Evolutionary conservation across 1,140 invertebrate genomes (phyloP).

Genomic region (Drosophila punjabiensis): DNA sequence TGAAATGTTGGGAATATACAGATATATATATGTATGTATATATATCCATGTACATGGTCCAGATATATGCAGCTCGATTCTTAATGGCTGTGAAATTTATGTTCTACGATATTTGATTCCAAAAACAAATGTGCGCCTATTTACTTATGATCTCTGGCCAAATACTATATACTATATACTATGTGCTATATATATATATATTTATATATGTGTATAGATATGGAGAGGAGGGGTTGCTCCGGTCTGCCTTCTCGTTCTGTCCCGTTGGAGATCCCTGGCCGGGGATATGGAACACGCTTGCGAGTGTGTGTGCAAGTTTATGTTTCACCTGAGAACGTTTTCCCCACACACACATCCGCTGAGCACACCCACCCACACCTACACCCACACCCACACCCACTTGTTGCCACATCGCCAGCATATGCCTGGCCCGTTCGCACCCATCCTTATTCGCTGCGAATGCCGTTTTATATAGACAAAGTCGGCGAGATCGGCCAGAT

Average conservation of each 20-base stretch:
- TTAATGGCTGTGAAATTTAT: slow-evolving; percentile 80
- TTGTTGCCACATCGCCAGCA: slow-evolving; percentile 68
- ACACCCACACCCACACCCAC: slow-evolving; percentile 45
- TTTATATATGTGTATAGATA: background rate
- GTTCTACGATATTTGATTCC: slow-evolving; percentile 81
- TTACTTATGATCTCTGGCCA: slow-evolving; percentile 39
- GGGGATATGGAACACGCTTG: slow-evolving; percentile 50
- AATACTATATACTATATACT: slow-evolving; percentile 1
- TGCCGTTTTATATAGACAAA: slow-evolving; percentile 34
- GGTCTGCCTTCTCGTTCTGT: slow-evolving; percentile 37
- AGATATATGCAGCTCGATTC: slow-evolving; percentile 43
- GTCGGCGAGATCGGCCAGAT: slow-evolving; percentile 2
- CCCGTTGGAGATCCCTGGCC: slow-evolving; percentile 58
- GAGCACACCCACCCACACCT: slow-evolving; percentile 33
- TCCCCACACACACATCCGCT: slow-evolving; percentile 52
- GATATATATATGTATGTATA: slow-evolving; percentile 6
- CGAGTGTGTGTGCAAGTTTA: slow-evolving; percentile 60
- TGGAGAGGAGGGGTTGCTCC: slow-evolving; percentile 7
- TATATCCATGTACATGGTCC: slow-evolving; percentile 1
- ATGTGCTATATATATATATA: background rate
- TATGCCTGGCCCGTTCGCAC: slow-evolving; percentile 64
- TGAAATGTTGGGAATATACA: background rate
- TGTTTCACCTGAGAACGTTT: slow-evolving; percentile 63
- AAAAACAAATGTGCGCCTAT: slow-evolving; percentile 75
- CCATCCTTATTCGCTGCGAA: slow-evolving; percentile 21